A percentile compares a stretch with the other conserved stretches of the same genome.
Conservation (phyloP, 2,797 vertebrate genomes). For the Pseudotriccus pelzelni region DNA sequence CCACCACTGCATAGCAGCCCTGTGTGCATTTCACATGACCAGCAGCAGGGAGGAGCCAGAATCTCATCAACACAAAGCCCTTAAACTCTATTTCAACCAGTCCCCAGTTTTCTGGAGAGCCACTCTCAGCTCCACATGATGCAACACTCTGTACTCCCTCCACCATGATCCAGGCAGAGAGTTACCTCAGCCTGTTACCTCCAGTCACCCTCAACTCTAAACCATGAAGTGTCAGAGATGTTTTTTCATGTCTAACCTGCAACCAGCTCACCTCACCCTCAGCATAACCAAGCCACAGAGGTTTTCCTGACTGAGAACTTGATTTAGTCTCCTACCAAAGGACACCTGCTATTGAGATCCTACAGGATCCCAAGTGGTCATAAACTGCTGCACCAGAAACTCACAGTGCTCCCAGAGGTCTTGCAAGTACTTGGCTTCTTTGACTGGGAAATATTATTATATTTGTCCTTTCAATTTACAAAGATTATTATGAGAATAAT, state of each 20-base stretch:
- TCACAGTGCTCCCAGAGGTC: not conserved
- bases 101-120: not conserved
- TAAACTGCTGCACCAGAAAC: not conserved
- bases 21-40: not conserved
- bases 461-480: not conserved
- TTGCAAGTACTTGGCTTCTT: not conserved
- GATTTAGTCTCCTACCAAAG: not conserved
- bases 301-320: not conserved
- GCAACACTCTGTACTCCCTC: not conserved
- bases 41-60: not conserved
- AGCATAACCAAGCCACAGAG: not conserved
- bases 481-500: not conserved
- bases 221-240: not conserved
- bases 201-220: not conserved
- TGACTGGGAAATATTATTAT: not conserved
- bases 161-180: not conserved
- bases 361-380: not conserved
- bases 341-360: not conserved
- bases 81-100: not conserved
- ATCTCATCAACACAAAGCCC: not conserved
- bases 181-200: not conserved
- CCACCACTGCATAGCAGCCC: not conserved
- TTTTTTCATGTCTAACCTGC: not conserved
- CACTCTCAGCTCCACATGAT: not conserved
- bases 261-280: not conserved